Conservation (phyloP, 2,888 invertebrate species). For the Plagodis dolabraria region DNA sequence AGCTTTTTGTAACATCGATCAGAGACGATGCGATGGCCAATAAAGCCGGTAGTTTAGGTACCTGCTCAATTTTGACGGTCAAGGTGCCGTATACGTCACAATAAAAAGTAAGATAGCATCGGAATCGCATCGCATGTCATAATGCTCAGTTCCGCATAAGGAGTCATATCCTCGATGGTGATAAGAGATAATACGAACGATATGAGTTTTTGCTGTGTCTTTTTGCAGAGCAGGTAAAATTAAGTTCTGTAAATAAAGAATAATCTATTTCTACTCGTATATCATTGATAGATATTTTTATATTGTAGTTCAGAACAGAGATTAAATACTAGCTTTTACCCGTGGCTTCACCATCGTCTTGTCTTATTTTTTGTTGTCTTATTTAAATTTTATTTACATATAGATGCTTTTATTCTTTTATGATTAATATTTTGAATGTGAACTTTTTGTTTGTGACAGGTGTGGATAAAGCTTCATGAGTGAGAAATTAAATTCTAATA, state of each 20-base stretch:
- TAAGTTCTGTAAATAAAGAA: background rate
- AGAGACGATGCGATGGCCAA: conserved; percentile 71
- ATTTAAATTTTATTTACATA: too few species aligned
- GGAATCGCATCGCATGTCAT: conserved; percentile 30
- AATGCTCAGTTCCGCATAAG: conserved; percentile 64
- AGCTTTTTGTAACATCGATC: conserved; percentile 62
- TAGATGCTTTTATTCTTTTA: too few species aligned
- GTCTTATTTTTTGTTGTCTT: too few species aligned
- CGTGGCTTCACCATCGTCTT: too few species aligned
- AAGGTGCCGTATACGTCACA: conserved; percentile 78
- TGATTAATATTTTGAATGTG: too few species aligned
- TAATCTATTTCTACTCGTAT: background rate
- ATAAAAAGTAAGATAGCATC: conserved; percentile 73
- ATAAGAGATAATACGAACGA: conserved; percentile 26
- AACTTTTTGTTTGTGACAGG: too few species aligned
- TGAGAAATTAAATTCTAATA: too few species aligned
- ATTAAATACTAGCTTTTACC: too few species aligned
- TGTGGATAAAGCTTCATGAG: too few species aligned
- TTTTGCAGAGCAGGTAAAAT: conserved; percentile 2
- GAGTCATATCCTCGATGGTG: conserved; percentile 28
- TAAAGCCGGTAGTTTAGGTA: conserved; percentile 63
- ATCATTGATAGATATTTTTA: background rate
- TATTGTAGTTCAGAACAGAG: too few species aligned
- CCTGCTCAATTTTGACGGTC: conserved; percentile 80
- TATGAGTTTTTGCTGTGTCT: conserved; percentile 12